These are phyloP conservation scores for Otus scops DNA, from an alignment of 2,797 vertebrate species.

Conservation along the genomic window DNA sequence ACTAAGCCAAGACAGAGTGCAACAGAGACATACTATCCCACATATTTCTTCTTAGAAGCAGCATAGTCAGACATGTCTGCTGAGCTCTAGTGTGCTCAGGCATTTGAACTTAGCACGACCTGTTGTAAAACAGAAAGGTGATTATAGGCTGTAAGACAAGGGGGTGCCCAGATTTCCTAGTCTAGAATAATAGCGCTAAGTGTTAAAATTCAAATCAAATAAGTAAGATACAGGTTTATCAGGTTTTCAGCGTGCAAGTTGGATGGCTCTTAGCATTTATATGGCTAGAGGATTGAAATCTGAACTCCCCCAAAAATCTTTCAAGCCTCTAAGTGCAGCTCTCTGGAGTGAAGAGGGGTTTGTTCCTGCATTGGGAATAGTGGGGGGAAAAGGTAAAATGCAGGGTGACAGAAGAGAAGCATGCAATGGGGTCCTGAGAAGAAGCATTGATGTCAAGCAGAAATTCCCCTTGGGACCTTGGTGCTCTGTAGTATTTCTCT, in stretches of 20 bases:
- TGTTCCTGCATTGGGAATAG: not conserved
- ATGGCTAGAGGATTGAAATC: not conserved
- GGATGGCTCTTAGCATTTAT: not conserved
- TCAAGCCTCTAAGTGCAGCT: not conserved
- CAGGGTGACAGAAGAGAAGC: not conserved
- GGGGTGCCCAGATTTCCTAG: accelerated
- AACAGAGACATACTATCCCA: not conserved
- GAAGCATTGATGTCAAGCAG: not conserved
- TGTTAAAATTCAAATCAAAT: not conserved
- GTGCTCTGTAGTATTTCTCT: not conserved
- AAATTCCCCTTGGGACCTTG: not conserved
- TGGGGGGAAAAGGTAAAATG: not conserved
- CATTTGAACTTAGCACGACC: accelerated
- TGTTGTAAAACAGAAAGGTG: not conserved
- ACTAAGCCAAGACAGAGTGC: not conserved
- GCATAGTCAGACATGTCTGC: not conserved
- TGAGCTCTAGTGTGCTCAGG: not conserved
- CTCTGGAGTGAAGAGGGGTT: not conserved
- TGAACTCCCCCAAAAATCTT: not conserved
- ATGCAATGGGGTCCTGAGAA: not conserved
- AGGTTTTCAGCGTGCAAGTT: not conserved
- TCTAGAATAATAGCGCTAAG: not conserved
- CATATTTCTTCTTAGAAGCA: not conserved
- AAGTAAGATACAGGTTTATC: not conserved
- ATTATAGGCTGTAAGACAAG: not conserved